Evolutionary conservation across 2,888 invertebrate genomes (phyloP), one percentile per base, ranked within the genome.

Genomic region (Thumatha senex): DNA sequence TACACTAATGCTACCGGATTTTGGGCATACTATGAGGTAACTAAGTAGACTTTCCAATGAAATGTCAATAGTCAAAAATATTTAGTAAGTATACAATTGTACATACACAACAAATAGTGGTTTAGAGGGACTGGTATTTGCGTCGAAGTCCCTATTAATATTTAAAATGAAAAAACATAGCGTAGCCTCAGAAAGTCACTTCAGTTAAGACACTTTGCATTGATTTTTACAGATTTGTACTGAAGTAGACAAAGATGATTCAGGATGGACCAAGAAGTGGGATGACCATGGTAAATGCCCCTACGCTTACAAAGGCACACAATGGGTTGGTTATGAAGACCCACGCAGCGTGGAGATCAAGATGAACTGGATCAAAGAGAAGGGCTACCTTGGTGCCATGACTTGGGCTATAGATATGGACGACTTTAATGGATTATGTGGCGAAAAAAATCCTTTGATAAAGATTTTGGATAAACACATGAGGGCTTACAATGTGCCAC

Each of bases 381-480:
- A 95, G 78, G 96, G 97, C 0, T 89, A 89, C 63, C 95, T 95
- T 0, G 98, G 98, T 0, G 97, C 96, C 0, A 98, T 98, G 98
- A 95, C 94, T 13, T 98, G 98, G 98, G 97, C 98, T 18, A 95
- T 97, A 41, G 96, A 96, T 65, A 97, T 97, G 97, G 98, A 98
- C 54, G 98, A 98, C 80, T 98, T 97, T 78, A 93, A 93, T 51
- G 97, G 97, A 0, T 77, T 96, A 0, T 98, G 98, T 70, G 97
- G 97, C 0, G 92, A 93, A 0, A 93, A 93, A 70, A 96, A 97
- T 79, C 93, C 95, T 0, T 84, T 98, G 9, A 95, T 96, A 58
- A 94, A 95, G 55, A 93, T 96, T 46, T 86, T 98, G 42, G 85
- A 95, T 70, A 92, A 94, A 18, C 94, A 94, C 68, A 95, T 98